These are phyloP conservation scores for Malthinus seriepunctatus DNA, from an alignment of 2,888 invertebrate species.

Conservation along the genomic window DNA sequence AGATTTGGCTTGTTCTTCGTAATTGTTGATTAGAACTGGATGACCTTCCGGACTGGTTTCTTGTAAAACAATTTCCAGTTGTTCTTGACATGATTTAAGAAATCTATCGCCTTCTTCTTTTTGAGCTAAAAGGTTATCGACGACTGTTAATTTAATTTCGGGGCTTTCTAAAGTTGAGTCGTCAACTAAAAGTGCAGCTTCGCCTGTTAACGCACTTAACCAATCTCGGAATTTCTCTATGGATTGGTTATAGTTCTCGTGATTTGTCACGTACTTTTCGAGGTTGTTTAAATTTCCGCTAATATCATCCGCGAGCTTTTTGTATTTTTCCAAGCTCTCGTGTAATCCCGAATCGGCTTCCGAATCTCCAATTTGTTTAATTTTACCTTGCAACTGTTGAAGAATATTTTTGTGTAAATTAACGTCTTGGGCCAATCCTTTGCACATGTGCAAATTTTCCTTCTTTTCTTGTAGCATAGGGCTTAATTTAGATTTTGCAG, in stretches of 20 bases:
- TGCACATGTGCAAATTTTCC: constrained; percentile 78
- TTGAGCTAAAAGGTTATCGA: constrained; percentile 76
- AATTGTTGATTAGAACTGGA: constrained; percentile 70
- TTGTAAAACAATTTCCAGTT: constrained; percentile 71
- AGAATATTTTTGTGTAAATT: constrained; percentile 83
- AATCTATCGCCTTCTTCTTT: constrained; percentile 74
- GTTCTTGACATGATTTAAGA: constrained; percentile 69
- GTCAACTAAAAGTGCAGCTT: constrained; percentile 77
- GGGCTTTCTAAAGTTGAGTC: constrained; percentile 78
- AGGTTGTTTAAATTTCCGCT: constrained; percentile 67
- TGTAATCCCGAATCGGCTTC: constrained; percentile 76
- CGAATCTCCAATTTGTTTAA: constrained; percentile 76
- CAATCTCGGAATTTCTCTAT: constrained; percentile 84
- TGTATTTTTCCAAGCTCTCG: constrained; percentile 74
- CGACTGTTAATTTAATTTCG: constrained; percentile 72
- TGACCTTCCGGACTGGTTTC: constrained; percentile 81
- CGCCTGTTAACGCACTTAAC: constrained; percentile 76
- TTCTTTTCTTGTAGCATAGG: constrained; percentile 88
- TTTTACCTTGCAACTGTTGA: constrained; percentile 81
- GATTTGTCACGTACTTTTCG: constrained; percentile 76
- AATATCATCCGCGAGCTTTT: constrained; percentile 67
- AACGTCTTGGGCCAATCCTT: constrained; percentile 82
- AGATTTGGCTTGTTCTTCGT: constrained; percentile 71
- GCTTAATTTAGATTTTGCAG: constrained; percentile 71
- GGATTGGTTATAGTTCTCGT: constrained; percentile 80